phyloP scores from a whole-genome alignment of 1,140 invertebrate genomes.

The Eulimnadia texana region DNA sequence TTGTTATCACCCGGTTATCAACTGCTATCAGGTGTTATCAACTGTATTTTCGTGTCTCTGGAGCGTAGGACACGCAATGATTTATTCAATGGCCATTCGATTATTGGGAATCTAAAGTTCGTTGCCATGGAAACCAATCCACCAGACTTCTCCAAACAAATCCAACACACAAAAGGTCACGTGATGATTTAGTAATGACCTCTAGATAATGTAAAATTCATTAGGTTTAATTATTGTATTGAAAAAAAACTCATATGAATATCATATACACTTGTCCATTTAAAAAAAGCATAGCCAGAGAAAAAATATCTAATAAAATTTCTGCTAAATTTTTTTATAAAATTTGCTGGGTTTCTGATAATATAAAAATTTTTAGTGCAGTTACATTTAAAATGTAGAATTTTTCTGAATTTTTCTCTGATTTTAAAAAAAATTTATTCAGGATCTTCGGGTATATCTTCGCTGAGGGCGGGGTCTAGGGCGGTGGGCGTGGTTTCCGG shows the following conservation, averaged over 20 bases:
- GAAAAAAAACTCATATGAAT: not conserved
- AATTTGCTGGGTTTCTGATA: too few species aligned
- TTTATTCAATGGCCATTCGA: not conserved
- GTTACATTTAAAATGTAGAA: too few species aligned
- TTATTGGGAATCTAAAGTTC: not conserved
- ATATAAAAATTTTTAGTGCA: not conserved
- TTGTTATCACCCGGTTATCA: not conserved
- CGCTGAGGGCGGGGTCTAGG: not conserved
- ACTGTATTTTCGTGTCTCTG: not conserved
- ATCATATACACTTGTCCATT: not conserved
- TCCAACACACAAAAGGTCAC: not conserved
- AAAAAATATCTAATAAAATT: not conserved
- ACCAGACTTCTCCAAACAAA: not conserved
- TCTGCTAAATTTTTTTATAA: too few species aligned
- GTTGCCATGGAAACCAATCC: not conserved
- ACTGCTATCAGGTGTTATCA: not conserved
- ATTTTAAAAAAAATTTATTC: not conserved
- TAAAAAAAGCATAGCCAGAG: not conserved
- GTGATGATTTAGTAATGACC: not conserved
- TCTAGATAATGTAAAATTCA: too few species aligned
- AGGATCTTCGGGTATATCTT: conserved; percentile 14
- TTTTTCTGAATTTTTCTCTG: too few species aligned
- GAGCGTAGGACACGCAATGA: not conserved
- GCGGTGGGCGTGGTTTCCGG: not conserved
- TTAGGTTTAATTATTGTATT: not conserved